Percentiles rank a stretch among this genome's conserved stretches.
Conservation (phyloP, 2,888 invertebrate genomes). For the Erynnis tages region DNA sequence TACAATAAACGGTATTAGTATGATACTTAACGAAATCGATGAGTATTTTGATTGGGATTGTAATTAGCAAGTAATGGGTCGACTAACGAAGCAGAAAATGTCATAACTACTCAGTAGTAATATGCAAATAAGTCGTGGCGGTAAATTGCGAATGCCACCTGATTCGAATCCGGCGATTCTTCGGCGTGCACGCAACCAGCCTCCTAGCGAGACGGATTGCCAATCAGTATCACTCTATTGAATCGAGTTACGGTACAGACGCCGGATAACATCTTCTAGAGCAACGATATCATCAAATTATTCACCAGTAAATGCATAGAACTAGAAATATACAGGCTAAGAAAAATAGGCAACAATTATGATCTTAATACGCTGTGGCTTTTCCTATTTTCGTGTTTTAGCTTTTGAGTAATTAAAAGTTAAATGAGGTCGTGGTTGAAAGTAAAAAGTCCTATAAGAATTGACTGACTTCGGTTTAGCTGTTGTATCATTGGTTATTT, state of each 20-base stretch:
- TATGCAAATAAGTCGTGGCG: slow-evolving; percentile 47
- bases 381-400: too few relatives aligned
- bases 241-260: slow-evolving; percentile 43
- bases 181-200: slow-evolving; percentile 47
- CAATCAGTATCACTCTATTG: slow-evolving; percentile 50
- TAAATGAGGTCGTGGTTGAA: too few relatives aligned
- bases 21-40: background rate
- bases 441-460: too few relatives aligned
- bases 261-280: background rate
- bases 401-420: too few relatives aligned
- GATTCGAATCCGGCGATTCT: slow-evolving; percentile 55
- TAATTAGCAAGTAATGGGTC: background rate
- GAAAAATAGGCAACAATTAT: too few relatives aligned
- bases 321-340: too few relatives aligned
- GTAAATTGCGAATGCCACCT: slow-evolving; percentile 54
- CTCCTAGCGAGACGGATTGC: slow-evolving; percentile 53
- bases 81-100: slow-evolving; percentile 46
- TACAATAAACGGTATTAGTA: too few relatives aligned
- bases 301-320: background rate
- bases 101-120: slow-evolving; percentile 27
- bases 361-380: too few relatives aligned
- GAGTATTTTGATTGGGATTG: background rate
- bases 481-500: background rate
- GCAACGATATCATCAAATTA: background rate
- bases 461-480: too few relatives aligned